phyloP scores from a whole-genome alignment of 1,140 invertebrate species.

The Gryllus bimaculatus region DNA sequence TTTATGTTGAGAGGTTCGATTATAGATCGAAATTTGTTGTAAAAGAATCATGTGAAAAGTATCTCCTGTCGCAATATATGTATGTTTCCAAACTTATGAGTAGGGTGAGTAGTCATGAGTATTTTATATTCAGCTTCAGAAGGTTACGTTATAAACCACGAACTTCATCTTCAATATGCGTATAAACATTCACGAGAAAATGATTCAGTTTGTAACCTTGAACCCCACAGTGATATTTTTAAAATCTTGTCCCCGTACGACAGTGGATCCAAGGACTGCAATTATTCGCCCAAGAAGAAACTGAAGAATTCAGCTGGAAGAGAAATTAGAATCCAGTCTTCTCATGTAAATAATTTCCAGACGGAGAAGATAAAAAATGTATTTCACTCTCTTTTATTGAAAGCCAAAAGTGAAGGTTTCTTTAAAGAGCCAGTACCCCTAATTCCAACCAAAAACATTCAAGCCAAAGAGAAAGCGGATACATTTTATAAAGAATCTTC shows the following conservation, averaged over 20 bases:
- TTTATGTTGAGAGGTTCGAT: no score
- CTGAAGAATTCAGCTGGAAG: background rate
- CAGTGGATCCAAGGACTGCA: background rate
- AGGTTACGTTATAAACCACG: background rate
- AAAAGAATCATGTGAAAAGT: no score
- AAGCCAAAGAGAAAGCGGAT: background rate
- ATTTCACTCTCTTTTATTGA: background rate
- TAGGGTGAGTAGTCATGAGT: background rate
- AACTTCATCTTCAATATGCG: background rate
- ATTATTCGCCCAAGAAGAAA: background rate
- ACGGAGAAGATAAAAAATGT: background rate
- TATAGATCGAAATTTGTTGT: no score
- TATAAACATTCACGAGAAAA: background rate
- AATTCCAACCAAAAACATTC: background rate
- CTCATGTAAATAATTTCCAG: background rate
- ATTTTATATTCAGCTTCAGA: background rate
- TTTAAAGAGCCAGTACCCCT: background rate
- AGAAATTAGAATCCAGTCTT: background rate
- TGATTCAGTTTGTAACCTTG: background rate
- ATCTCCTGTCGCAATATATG: no score
- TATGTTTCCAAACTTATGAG: no score
- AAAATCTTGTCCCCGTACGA: background rate
- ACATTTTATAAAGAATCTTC: background rate
- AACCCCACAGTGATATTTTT: background rate
- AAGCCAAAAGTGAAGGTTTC: background rate